Base-by-base conservation (phyloP, 2,113 vertebrate species). In the Bufo gargarizans region DNA sequence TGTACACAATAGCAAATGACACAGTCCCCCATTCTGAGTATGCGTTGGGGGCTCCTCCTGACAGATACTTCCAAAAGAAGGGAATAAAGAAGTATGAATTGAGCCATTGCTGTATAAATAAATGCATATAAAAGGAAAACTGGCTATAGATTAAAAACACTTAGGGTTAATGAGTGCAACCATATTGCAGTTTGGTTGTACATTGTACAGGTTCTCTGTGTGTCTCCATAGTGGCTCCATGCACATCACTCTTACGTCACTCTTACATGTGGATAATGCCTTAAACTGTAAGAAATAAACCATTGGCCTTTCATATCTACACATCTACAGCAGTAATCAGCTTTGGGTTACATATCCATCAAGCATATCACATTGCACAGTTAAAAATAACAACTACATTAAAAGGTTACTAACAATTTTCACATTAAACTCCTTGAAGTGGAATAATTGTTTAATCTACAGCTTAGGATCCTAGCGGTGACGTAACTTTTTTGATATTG, bases 391-490 rank as follows among this genome's bases (percentile, higher is more conserved):
- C 11, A 61, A 50, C 17, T 72, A 49, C 4, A 7, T 63, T 14
- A 19, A 88, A 88, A 88, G 78, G 79, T 82, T 82, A 88, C 33
- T 61, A 47, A 82, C 47, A 82, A 50, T 71, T 16, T 45, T 58
- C 49, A n/a, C 6, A 58, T 79, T 10, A 80, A 78, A 71, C n/a
- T 58, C 16, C 8, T 79, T 81, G 49, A 69, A 58, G 58, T 55
- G 47, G 22, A 87, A 80, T 80, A 80, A 87, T 80, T 69, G 49
- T 67, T 80, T 87, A 71, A 80, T 71, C 6, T 9, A 45, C 14
- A 16, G 16, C 47, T 79, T n/a, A 43, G 67, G 22, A 47, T 87
- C 10, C 78, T 14, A 13, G 22, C 22, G 3, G 9, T 80, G 86
- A 55, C 20, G 47, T 53, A 58, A 10, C 10, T 7, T 11, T 87